Evolutionary conservation across 2,888 invertebrate species (phyloP), one percentile per base, ranked within the genome.

Genomic region (Mystacides longicornis): DNA sequence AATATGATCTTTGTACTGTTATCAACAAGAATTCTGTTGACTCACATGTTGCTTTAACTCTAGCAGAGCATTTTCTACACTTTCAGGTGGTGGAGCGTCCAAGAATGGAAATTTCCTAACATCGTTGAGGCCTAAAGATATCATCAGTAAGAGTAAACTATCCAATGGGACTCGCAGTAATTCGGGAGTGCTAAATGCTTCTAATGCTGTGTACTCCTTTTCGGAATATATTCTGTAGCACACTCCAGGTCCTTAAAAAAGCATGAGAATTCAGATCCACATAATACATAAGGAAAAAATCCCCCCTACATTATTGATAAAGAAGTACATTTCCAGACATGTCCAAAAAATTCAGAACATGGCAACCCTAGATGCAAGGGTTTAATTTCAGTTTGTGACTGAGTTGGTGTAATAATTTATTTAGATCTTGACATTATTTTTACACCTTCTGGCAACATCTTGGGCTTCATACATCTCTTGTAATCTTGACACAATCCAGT

Each of bases 151-250:
- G 1, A 97, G 73, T 23, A 98, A 77, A 0, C 93, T 91, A 62
- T 99, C 95, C 9, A 99, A 74, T 0, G 97, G 95, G 0, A 98
- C 96, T 49, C 97, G 79, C 64, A 92, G 90, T 27, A 98, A 88
- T 75, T 97, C 97, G 0, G 97, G 95, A 0, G 90, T 88, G 2
- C 93, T 89, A 70, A 89, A 97, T 3, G 86, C 78, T 58, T 89
- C 87, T 71, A 95, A 84, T 1, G 80, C 81, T 1, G 79, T 72
- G 67, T 86, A 93, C 64, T 94, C 91, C 60, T 87, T 81, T 66
- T 93, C 90, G 0, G 89, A 85, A 72, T 90, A 94, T 58, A 94
- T 75, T 11, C 98, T 83, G 71, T 86, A 99, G 68, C 97, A 98
- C 2, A 92, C 87, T 2, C 98, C 98, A 1, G 98, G 97, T 2